These are phyloP conservation scores for Parauchenoglanis punctatus DNA, from an alignment of 2,797 vertebrate species.

Conservation along the genomic window DNA sequence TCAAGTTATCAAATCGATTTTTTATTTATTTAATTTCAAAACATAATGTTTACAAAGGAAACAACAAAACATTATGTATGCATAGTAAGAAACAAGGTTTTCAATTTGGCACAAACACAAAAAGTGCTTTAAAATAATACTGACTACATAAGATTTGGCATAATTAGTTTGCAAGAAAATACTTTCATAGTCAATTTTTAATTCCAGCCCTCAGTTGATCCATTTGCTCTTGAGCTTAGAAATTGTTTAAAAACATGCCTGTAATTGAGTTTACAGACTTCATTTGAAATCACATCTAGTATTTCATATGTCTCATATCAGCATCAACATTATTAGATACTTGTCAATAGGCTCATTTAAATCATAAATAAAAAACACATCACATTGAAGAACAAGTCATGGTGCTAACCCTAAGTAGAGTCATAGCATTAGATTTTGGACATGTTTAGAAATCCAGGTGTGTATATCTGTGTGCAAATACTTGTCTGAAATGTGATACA, in stretches of 20 bases:
- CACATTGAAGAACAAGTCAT: constrained; percentile 32
- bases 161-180: constrained; percentile 56
- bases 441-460: constrained; percentile 3
- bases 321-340: constrained; percentile 23
- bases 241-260: constrained; percentile 9
- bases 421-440: not conserved
- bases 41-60: constrained; percentile 48
- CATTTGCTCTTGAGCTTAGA: constrained; percentile 26
- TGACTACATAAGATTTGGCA: constrained; percentile 65
- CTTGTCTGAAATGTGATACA: constrained; percentile 16
- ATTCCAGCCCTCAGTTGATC: constrained; percentile 35
- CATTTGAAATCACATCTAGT: constrained; percentile 27
- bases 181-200: constrained; percentile 24
- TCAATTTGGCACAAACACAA: constrained; percentile 79
- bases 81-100: constrained; percentile 62
- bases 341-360: constrained; percentile 35
- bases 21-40: constrained; percentile 37
- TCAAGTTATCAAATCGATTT: constrained; percentile 36
- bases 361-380: constrained; percentile 44
- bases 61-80: constrained; percentile 44
- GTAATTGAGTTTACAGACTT: constrained; percentile 8
- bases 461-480: constrained; percentile 45
- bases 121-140: constrained; percentile 76
- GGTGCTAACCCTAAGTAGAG: not conserved
- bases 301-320: constrained; percentile 12